A percentile compares a stretch with the other conserved stretches of the same genome.
Conservation (phyloP, 2,797 vertebrate genomes). For the Eulemur rubriventer region DNA sequence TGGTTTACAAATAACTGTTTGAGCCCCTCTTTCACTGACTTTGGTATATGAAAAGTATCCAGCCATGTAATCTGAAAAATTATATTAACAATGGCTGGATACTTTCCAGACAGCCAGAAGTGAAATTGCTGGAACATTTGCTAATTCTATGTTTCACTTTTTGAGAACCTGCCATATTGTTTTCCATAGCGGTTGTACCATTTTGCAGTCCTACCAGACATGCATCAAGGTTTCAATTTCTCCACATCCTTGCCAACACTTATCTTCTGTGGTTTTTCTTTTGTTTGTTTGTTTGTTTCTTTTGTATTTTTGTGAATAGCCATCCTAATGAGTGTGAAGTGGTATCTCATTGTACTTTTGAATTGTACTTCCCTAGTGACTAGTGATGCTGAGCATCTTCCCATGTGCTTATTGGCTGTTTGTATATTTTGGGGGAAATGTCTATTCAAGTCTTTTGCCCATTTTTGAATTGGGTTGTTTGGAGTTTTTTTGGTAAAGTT, state of each 20-base stretch:
- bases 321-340: not conserved
- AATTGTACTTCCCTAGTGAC: not conserved
- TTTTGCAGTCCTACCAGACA: not conserved
- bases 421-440: not conserved
- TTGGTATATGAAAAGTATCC: not conserved
- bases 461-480: not conserved
- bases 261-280: not conserved
- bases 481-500: not conserved
- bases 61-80: no score
- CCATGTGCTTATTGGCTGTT: not conserved
- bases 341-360: not conserved
- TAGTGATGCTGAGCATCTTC: not conserved
- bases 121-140: not conserved
- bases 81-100: no score
- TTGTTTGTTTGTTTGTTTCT: no score
- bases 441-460: not conserved
- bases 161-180: not conserved
- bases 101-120: not conserved
- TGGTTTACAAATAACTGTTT: not conserved
- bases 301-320: not conserved
- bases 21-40: not conserved
- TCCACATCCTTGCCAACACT: not conserved
- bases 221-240: not conserved
- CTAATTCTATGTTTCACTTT: not conserved
- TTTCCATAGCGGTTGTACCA: not conserved